These are phyloP conservation scores for Cairina moschata DNA, from an alignment of 2,113 vertebrate species.

Conservation along the genomic window DNA sequence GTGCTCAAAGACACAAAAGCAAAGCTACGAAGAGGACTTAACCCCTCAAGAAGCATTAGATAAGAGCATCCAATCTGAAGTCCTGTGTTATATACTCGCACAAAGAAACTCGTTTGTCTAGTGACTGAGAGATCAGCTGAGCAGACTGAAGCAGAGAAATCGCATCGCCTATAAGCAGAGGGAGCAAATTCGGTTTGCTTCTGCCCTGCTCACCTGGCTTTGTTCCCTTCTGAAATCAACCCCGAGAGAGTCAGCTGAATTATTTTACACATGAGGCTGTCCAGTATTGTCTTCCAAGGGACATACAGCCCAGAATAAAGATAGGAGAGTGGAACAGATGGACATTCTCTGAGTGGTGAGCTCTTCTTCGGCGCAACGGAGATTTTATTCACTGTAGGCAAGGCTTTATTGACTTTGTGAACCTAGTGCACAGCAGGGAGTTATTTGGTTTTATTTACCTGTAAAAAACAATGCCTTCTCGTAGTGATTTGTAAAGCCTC, in stretches of 20 bases:
- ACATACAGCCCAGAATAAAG: neutral
- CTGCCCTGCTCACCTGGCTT: neutral
- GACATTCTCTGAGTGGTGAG: neutral
- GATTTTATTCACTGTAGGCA: neutral
- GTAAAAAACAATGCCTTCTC: neutral
- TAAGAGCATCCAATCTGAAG: neutral
- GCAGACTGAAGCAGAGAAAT: neutral
- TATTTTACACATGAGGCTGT: neutral
- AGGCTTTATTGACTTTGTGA: neutral
- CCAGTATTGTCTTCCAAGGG: neutral
- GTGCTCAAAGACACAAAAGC: neutral
- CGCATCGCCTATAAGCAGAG: neutral
- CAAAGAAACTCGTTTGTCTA: neutral
- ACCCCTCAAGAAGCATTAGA: neutral
- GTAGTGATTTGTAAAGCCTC: neutral
- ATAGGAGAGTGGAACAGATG: neutral
- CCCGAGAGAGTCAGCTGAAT: neutral
- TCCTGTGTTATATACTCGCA: neutral
- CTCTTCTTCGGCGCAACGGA: neutral
- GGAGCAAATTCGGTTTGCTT: neutral
- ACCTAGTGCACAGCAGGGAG: neutral
- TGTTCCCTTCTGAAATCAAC: neutral
- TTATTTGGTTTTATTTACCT: neutral
- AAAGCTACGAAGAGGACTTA: neutral
- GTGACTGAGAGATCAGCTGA: neutral